phyloP scores from a whole-genome alignment of 2,888 invertebrate species.

The Pycnomerus fuliginosus region DNA sequence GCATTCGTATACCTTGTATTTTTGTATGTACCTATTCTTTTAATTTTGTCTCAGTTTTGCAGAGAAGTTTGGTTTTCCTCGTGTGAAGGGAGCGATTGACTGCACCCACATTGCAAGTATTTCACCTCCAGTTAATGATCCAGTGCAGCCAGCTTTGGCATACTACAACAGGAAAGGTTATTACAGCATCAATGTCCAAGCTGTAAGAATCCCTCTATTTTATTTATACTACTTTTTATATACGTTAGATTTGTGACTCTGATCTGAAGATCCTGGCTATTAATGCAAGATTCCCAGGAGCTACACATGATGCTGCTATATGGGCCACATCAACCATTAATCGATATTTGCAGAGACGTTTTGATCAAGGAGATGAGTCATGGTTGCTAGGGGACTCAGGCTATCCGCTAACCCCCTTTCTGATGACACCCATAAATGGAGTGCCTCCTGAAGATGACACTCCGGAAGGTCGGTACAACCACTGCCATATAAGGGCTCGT shows the following conservation, averaged over 20 bases:
- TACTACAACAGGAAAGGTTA: background rate
- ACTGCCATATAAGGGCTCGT: background rate
- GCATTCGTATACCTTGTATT: no score
- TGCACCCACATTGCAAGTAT: background rate
- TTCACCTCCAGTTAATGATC: background rate
- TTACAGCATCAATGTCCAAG: background rate
- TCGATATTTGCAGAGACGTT: background rate
- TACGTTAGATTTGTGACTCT: background rate
- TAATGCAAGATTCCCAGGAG: background rate
- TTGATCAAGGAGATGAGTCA: background rate
- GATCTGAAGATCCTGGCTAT: background rate
- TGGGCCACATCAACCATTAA: background rate
- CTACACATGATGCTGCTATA: background rate
- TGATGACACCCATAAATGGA: background rate
- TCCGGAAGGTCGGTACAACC: background rate
- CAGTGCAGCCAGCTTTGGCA: background rate
- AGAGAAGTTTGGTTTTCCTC: background rate
- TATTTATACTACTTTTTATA: background rate
- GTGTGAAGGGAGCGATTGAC: background rate
- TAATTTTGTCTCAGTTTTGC: background rate
- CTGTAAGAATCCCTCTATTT: background rate
- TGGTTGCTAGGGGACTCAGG: background rate
- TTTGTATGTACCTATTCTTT: no score
- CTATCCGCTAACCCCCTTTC: background rate
- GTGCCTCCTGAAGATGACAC: background rate